Base-by-base conservation (phyloP, 2,888 invertebrate genomes). In the Amiota communis region DNA sequence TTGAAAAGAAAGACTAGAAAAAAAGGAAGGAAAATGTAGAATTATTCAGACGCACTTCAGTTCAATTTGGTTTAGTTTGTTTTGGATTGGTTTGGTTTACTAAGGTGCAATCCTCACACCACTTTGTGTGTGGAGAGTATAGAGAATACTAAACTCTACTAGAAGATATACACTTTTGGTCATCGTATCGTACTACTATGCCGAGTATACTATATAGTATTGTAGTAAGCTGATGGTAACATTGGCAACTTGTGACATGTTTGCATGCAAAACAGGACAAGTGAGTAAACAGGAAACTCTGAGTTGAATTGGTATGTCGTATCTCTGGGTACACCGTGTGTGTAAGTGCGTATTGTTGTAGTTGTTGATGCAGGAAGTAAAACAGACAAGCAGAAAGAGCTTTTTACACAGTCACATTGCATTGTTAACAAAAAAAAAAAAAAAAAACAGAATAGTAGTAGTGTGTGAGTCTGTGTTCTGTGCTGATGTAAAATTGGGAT, bases 1-100 rank as follows among this genome's bases (percentile, higher is more conserved):
- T 68, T 68, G 67, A 53, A 68, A 68, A 68, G 53, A 68, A 68
- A 68, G 36, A 36, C 36, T 36, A 6, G 36, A 36, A 36, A 6
- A 36, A 36, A 36, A 6, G 6, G 6, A 36, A 36, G 36, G 6
- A 36, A 36, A 36, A 36, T 36, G 36, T 36, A 6, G 53, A 53
- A 68, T 65, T 68, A 68, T 68, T n/a, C 67, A 51, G 36, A 68
- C 47, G 67, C 67, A 74, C 76, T 59, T 59, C 20, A 36, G 6
- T 36, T 6, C 36, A 36, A 36, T 36, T 36, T 6, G 1, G 6
- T 36, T 36, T 6, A 36, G 36, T 36, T 36, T 59, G 20, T 2
- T 20, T 15, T 76, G 75, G 74, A 72, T 75, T 59, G 59, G 11
- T 12, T 15, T 76, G 75, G 75, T 73, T 75, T 79, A 77, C 78